These are phyloP conservation scores for Sarcophaga carnaria DNA, from an alignment of 2,888 invertebrate species.

Conservation along the genomic window DNA sequence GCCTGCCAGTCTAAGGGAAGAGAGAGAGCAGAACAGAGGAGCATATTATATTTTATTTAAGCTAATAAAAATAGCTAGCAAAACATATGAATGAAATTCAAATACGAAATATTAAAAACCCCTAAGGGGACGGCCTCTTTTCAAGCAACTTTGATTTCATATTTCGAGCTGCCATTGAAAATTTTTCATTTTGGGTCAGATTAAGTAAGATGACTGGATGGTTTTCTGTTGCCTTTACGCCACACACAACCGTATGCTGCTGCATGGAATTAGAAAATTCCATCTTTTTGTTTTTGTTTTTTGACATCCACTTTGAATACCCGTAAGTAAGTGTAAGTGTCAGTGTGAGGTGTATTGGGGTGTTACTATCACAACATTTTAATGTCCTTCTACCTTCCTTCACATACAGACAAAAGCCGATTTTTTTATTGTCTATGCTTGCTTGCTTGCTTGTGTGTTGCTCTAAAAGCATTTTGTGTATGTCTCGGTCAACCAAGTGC, in stretches of 20 bases:
- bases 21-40: neutral
- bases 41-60: constrained; percentile 27
- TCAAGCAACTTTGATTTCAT: constrained; percentile 7
- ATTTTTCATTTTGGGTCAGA: constrained; percentile 43
- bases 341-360: neutral
- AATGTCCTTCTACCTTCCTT: constrained; percentile 31
- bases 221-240: neutral
- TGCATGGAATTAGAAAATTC: constrained; percentile 25
- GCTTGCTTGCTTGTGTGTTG: constrained; percentile 12
- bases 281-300: constrained; percentile 3
- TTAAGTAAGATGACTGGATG: constrained; percentile 32
- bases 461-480: constrained; percentile 1
- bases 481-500: constrained; percentile 72
- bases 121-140: neutral
- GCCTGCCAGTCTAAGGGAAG: constrained; percentile 8
- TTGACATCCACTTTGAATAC: neutral
- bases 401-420: constrained; percentile 40
- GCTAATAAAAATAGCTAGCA: constrained; percentile 52
- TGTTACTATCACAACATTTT: constrained; percentile 37
- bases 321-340: neutral
- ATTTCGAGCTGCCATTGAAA: neutral
- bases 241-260: neutral
- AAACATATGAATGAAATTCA: constrained; percentile 41
- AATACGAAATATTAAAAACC: constrained; percentile 30
- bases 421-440: constrained; percentile 36